Evolutionary conservation across 1,140 invertebrate genomes (phyloP), one percentile per base, ranked within the genome.

Genomic region (Orius insidiosus): DNA sequence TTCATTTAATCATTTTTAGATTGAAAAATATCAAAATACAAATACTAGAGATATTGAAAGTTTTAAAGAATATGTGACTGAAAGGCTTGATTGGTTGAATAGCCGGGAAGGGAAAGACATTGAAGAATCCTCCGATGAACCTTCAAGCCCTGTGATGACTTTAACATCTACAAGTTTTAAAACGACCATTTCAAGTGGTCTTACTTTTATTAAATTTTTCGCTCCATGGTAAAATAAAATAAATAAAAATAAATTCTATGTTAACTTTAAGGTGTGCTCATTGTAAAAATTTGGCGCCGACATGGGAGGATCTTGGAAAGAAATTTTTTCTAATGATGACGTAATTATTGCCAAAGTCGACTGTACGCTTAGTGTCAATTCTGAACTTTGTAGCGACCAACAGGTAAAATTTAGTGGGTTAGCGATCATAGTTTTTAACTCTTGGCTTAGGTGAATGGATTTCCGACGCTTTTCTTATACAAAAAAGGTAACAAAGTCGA

Each of bases 161-260:
- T 59, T 85, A 10, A 75, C 68, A n/a, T 70, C 72, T 15, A 71
- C 75, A 2, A 77, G 61, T 49, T 88, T 88, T 54, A 65, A 76
- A 38, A 59, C 74, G 35, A 68, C 66, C 48, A 68, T 85, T 13
- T 61, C 69, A 31, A 67, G 66, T 52, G 76, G 74, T 33, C 58
- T 76, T 32, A 72, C 72, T 1, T 80, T 85, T 56, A 69, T 83
- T 4, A 79, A 81, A 59, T 84, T 83, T 57, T 82, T 74, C 59
- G 78, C 79, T n/a, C 79, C 79, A 7, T 83, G 80, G 79, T 74
- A 61, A 65, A 61, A 60, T 6, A 15, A 10, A 16, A 18, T 5
- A 13, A 11, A 3, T 45, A 45, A n/a, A n/a, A 35, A 36, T 36
- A 3, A 36, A 11, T 36, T 15, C n/a, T 36, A 13, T 19, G n/a